Evolutionary conservation across 2,888 invertebrate genomes (phyloP), one percentile per base, ranked within the genome.

Genomic region (Tyria jacobaeae): DNA sequence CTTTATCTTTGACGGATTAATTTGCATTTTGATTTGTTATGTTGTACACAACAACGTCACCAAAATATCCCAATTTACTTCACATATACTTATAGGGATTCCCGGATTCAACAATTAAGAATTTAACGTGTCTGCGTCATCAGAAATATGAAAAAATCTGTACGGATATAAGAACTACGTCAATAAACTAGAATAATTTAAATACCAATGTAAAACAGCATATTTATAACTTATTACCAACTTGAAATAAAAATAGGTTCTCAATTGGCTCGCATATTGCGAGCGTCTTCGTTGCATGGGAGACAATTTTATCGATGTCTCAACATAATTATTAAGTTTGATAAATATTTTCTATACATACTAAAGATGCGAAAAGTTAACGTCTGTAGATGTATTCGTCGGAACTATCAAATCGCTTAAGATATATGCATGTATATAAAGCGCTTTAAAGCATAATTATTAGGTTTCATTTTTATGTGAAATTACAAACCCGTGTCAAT

Each of bases 41-140:
- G 10, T 56, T 48, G 5, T 4, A 21, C 24, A 48, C 44, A 44
- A 54, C 44, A 41, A 17, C 56, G 35, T 56, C 35, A 44, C 31
- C 21, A 56, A 56, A 31, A 35, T 48, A 48, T 10, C n/a, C 24
- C 15, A 48, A 56, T 37, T 44, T 25, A 48, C 34, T n/a, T 56
- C n/a, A 6, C 7, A 31, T 31, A 31, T 31, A 7, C 7, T 27
- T 2, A 25, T 44, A 55, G 55, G 44, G 34, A 47, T 55, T 47
- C 31, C 55, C 44, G 14, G 44, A 44, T 48, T 12, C 17, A 12
- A 0, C 5, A 34, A 50, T 31, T 50, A 50, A 21, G 17, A 17
- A 17, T 41, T 21, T 17, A n/a, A 34, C 14, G 31, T 6, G 15
- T 35, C 6, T 55, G 31, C 15, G 35, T 47, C 24, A 56, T 35